These are phyloP conservation scores for Tapirus indicus DNA, from an alignment of 2,797 vertebrate species.

Conservation along the genomic window DNA sequence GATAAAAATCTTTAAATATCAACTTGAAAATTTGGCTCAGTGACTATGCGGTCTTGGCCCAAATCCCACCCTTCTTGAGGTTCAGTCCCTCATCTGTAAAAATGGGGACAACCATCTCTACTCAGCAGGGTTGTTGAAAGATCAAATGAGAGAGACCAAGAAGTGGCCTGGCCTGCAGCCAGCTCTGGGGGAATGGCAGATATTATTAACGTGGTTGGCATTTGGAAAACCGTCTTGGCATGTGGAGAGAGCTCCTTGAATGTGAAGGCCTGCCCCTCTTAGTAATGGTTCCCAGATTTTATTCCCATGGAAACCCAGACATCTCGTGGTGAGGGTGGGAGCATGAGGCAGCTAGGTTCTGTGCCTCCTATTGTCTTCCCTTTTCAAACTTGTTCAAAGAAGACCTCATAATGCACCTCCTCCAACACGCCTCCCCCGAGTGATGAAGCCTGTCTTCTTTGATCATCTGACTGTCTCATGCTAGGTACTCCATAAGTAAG, in stretches of 20 bases:
- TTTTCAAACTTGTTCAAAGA: slow-evolving; percentile 34
- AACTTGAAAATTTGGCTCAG: slow-evolving; percentile 40
- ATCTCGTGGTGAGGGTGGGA: background rate
- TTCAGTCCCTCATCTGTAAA: slow-evolving; percentile 49
- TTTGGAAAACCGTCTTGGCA: slow-evolving; percentile 38
- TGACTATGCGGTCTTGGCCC: background rate
- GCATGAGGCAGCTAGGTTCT: background rate
- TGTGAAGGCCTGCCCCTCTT: background rate
- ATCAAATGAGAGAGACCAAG: slow-evolving; percentile 52
- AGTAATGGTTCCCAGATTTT: slow-evolving; percentile 28
- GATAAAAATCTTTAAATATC: slow-evolving; percentile 34
- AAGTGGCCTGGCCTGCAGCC: slow-evolving; percentile 42
- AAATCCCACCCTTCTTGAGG: slow-evolving; percentile 2
- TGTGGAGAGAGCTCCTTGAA: background rate
- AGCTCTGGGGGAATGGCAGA: background rate
- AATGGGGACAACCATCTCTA: slow-evolving; percentile 19
- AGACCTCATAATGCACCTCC: background rate
- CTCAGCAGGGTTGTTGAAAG: slow-evolving; percentile 4
- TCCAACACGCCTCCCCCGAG: background rate
- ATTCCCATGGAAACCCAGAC: background rate
- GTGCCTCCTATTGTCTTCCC: background rate
- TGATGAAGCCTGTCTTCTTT: background rate
- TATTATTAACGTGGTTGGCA: slow-evolving; percentile 11
- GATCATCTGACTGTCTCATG: background rate
- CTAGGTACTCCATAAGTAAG: background rate